Evolutionary conservation across 2,113 vertebrate genomes (phyloP), one percentile per base, ranked within the genome.

Genomic region (Caracal caracal): DNA sequence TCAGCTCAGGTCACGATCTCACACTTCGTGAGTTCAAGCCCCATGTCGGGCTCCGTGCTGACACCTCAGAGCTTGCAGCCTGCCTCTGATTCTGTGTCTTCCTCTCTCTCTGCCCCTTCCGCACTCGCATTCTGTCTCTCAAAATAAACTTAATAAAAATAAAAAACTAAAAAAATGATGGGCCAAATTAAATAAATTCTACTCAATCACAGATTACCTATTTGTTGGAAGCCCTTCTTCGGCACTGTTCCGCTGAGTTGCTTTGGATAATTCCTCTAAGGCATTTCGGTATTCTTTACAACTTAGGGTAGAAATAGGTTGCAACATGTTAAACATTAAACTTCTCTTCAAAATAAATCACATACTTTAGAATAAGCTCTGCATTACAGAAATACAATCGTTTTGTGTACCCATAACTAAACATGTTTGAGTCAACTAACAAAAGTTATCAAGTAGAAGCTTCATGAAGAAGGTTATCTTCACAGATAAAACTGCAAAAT

Each of bases 201-300:
- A 71, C 35, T 76, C 12, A 65, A 20, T 35, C 30, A 71, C 13
- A 15, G 49, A 11, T 98, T 97, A 99, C 99, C 99, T 99, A 98
- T 63, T 98, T 3, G 73, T 16, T 70, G 98, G 99, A 24, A 98
- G 93, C 79, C 98, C 97, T 95, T 99, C 99, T 19, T 99, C 99
- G 24, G 98, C 98, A 95, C 95, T 98, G 56, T 93, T 96, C 96
- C 99, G 99, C 97, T 97, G 78, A 11, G 98, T 98, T 9, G 40
- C 98, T 99, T 99, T 99, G n/a, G 99, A 99, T 94, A 99, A 97
- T 83, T 99, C 99, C 61, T 99, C 99, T 95, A 99, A 99, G 40
- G 99, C 99, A 5, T 99, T 99, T 98, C 99, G 99, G 97, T 99
- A 99, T 97, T 99, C 99, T 97, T 99, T 99, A 97, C 99, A 99